Base-by-base conservation (phyloP, 2,888 invertebrate genomes). In the Panzeria rudis region DNA sequence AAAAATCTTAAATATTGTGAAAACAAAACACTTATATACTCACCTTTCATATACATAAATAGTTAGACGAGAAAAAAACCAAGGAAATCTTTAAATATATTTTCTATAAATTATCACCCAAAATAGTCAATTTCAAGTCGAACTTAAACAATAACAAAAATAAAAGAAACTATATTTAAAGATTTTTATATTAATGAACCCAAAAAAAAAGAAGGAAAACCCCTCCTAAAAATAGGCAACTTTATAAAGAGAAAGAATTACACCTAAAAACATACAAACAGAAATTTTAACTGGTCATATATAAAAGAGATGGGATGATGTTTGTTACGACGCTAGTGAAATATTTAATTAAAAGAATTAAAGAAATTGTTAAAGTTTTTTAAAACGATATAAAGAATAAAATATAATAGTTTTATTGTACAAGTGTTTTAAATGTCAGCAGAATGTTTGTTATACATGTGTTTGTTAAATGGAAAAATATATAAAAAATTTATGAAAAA, bases 391-490 rank as follows among this genome's bases (percentile, higher is more conserved):
- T 35, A 44, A 69, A 15, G 54, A 54, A 35, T 23, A 35, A 59
- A 25, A 62, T 20, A 80, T 32, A 29, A 80, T 32, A 59, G 47
- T 50, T 61, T 73, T 78, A 78, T 85, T 85, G 71, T 85, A 85
- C 78, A 82, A 85, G 75, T 85, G 78, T 85, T 85, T 85, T 85
- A 82, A 85, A 82, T 85, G 82, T 85, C 85, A 82, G 75, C 50
- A 76, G 78, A 71, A 69, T 82, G 75, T 85, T 85, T 85, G 85
- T 85, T 85, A 85, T 85, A 82, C 69, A 66, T 80, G 80, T 80
- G 80, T 80, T 80, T 79, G 72, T 79, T 72, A 80, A 73, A 83
- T 83, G 82, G 76, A 38, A 77, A 82, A 71, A 75, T 20, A 64
- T 54, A 78, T 47, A 66, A 25, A 47, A 71, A 61, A 25, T 38